Evolutionary conservation across 1,140 invertebrate genomes (phyloP).

Genomic region (Teleopsis dalmanni): DNA sequence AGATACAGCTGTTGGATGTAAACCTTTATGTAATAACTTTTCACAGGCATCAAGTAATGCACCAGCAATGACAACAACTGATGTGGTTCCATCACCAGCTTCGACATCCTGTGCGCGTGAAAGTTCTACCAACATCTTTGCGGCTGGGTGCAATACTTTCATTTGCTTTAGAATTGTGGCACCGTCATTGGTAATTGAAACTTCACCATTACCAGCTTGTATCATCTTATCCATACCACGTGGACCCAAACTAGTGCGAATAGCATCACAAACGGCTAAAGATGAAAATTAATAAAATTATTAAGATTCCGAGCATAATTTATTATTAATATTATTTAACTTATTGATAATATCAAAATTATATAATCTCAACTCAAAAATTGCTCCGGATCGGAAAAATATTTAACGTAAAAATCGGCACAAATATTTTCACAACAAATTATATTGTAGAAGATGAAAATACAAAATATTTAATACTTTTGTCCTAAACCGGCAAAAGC

Average conservation of each 20-base stretch:
- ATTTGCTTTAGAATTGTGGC: constrained; percentile 99
- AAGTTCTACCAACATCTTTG: constrained; percentile 98
- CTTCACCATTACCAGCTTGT: constrained; percentile 93
- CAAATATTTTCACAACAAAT: too few relatives aligned
- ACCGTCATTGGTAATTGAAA: constrained; percentile 99
- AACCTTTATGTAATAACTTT: constrained; percentile 86
- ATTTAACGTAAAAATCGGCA: too few relatives aligned
- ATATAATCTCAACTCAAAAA: constrained; percentile 2
- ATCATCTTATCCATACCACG: constrained; percentile 99
- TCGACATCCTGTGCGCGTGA: constrained; percentile 98
- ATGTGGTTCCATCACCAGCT: constrained; percentile 98
- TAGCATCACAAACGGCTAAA: constrained; percentile 95
- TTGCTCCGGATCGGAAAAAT: too few relatives aligned
- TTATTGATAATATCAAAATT: constrained; percentile 6
- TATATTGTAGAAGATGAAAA: too few relatives aligned
- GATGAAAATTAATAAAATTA: constrained; percentile 25
- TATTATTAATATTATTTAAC: too few relatives aligned
- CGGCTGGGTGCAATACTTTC: constrained; percentile 97
- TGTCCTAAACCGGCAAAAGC: too few relatives aligned
- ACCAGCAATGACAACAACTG: constrained; percentile 93
- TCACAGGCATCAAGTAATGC: constrained; percentile 90
- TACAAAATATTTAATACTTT: too few relatives aligned
- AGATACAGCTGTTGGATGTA: constrained; percentile 96
- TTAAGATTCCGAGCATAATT: too few relatives aligned
- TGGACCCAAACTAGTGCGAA: constrained; percentile 95